Base-by-base conservation (phyloP, 2,797 vertebrate species). In the Cetoscarus ocellatus region DNA sequence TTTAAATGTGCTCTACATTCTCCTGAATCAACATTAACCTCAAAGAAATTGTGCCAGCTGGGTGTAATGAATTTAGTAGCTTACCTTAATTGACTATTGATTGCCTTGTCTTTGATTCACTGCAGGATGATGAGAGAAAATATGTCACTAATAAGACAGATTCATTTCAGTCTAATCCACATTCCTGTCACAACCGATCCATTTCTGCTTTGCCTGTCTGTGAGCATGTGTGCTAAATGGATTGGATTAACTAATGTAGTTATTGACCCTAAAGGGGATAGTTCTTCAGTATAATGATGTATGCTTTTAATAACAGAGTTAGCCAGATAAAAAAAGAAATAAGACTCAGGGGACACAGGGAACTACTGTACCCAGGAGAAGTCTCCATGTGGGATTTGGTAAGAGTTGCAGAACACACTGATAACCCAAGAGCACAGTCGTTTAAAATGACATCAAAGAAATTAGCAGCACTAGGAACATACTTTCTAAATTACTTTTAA, bases 361-460 rank as follows among this genome's bases (percentile, higher is more conserved):
- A 52, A 10, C n/a, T 49, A 17, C 43, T 64, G 18, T 19, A 47
- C 54, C 36, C 45, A 10, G 13, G 47, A 70, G 52, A 54, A 61
- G 40, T 61, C 42, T 74, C 43, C 43, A 17, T 61, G 44, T 58
- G 73, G 67, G 52, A 74, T 19, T 73, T 35, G 43, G 18, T 17
- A 38, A 1, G 6, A 54, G 39, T 70, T 65, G 59, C 18, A 70
- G 15, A 53, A 45, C 61, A 51, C 43, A 47, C 42, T 48, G 43
- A 75, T 45, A 50, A 71, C 60, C 59, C 60, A 34, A 0, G 19
- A 57, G 70, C 55, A 4, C 48, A 48, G 57, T 10, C 55, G 13
- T 79, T 77, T 80, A 80, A 76, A 73, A 48, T 61, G 38, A 69
- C 47, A 79, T 84, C 75, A 81, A 81, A 84, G 63, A 70, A 82